phyloP scores from a whole-genome alignment of 2,888 invertebrate species.

The Tenodera sinensis region DNA sequence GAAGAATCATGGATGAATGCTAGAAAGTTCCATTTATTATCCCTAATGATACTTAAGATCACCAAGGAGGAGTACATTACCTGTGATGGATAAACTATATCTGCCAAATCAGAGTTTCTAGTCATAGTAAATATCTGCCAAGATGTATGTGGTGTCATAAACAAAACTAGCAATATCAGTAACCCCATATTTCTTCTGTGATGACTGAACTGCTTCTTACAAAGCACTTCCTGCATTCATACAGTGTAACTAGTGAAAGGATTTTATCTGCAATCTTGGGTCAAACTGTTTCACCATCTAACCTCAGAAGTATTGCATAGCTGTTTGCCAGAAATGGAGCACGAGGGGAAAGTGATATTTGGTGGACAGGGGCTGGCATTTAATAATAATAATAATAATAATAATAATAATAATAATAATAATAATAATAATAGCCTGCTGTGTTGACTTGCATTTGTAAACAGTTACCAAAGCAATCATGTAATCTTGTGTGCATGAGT shows the following conservation, averaged over 20 bases:
- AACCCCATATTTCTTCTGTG: background rate
- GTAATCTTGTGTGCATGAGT: too few species aligned
- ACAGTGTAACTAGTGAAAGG: background rate
- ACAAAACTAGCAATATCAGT: background rate
- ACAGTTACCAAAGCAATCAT: too few species aligned
- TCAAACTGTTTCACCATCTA: background rate
- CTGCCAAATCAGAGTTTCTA: background rate
- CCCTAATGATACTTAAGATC: background rate
- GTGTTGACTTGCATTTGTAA: too few species aligned
- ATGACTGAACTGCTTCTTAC: background rate
- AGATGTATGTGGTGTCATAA: background rate
- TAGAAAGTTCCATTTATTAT: background rate
- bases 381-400: too few species aligned
- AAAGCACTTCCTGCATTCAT: background rate
- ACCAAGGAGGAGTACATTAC: background rate
- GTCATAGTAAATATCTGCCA: background rate
- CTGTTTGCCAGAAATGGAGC: background rate
- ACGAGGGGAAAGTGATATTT: background rate
- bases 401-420: too few species aligned
- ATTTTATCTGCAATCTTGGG: background rate
- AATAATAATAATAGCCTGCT: too few species aligned
- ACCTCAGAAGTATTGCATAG: background rate
- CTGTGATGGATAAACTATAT: slow-evolving; percentile 3
- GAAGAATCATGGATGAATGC: background rate
- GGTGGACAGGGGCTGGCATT: background rate